Evolutionary conservation across 35 echinoderm and acorn worm species (phyloP).

Genomic region (Eucidaris tribuloides): DNA sequence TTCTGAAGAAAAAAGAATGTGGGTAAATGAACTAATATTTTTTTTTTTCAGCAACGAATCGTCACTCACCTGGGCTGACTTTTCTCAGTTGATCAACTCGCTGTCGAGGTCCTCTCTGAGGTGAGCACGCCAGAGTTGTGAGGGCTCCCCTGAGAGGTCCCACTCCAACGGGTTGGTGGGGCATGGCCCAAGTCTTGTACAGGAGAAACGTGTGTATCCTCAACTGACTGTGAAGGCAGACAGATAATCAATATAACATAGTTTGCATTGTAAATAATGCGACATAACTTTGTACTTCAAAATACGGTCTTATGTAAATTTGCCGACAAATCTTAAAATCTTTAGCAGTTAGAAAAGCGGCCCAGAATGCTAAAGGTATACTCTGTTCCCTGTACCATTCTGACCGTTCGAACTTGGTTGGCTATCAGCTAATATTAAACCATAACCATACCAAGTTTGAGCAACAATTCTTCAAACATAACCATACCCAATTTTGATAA

Average conservation of each 20-base stretch:
- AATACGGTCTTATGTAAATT: too few species aligned
- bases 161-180: background rate
- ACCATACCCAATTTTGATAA: background rate
- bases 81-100: slow-evolving; percentile 10
- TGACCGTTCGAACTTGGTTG: background rate
- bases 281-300: too few species aligned
- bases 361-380: too few species aligned
- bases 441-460: background rate
- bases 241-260: too few species aligned
- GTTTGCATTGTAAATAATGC: too few species aligned
- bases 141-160: background rate
- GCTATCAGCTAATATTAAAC: background rate
- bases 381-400: too few species aligned
- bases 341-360: too few species aligned
- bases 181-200: background rate
- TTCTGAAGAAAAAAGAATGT: too few species aligned
- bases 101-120: background rate
- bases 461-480: background rate
- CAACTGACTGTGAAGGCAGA: too few species aligned
- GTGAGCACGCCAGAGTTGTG: background rate
- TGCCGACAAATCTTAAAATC: too few species aligned
- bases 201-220: background rate
- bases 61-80: slow-evolving; percentile 7
- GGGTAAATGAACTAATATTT: too few species aligned
- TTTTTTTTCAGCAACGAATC: background rate